phyloP scores from a whole-genome alignment of 2,888 invertebrate species.

The Galerucella calmariensis region DNA sequence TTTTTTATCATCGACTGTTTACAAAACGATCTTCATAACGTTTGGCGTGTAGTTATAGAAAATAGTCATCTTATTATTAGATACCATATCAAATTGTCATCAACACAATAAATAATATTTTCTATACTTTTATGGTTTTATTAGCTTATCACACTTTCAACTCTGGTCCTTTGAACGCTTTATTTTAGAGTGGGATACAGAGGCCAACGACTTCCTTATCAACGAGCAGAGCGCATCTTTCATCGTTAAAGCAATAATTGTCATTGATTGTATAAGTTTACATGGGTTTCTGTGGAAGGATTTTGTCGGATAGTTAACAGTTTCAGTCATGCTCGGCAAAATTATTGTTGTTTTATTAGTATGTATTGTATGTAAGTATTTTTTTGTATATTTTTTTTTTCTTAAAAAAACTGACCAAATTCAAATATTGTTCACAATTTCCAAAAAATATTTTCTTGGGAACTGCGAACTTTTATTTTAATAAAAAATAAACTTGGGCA shows the following conservation, averaged over 20 bases:
- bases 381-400: conserved; percentile 32
- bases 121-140: conserved; percentile 33
- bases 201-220: conserved; percentile 58
- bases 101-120: conserved; percentile 22
- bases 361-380: conserved; percentile 32
- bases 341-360: conserved; percentile 43
- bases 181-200: conserved; percentile 53
- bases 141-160: conserved; percentile 36
- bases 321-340: conserved; percentile 45
- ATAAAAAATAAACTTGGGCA: too few relatives aligned
- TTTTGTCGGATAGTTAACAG: conserved; percentile 31
- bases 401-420: too few relatives aligned
- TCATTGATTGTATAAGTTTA: conserved; percentile 42
- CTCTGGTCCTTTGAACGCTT: conserved; percentile 36
- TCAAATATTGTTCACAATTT: neutral
- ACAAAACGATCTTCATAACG: conserved; percentile 1
- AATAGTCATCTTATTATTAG: conserved; percentile 22
- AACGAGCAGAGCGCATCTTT: conserved; percentile 51
- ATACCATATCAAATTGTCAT: conserved; percentile 14
- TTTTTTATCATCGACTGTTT: conserved; percentile 10
- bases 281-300: conserved; percentile 38
- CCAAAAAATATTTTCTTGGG: too few relatives aligned
- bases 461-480: too few relatives aligned
- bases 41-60: conserved; percentile 11
- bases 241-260: conserved; percentile 43